Evolutionary conservation across 1,140 invertebrate genomes (phyloP).

Genomic region (Euschistus heros): DNA sequence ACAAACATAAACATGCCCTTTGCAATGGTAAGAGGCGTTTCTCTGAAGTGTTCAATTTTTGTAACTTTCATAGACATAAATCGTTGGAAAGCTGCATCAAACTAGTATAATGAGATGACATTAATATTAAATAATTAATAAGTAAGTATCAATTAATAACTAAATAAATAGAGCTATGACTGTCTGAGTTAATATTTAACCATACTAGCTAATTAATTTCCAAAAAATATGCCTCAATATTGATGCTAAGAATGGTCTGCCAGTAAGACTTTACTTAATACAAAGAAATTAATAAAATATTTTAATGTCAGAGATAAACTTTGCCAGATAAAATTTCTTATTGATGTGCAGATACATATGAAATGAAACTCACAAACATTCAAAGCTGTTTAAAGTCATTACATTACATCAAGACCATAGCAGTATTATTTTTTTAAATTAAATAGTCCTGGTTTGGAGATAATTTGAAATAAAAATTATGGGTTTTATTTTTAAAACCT

Average conservation of each 20-base stretch:
- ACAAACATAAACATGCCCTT: slow-evolving; percentile 43
- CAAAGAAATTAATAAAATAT: too few species aligned
- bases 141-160: background rate
- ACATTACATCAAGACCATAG: too few species aligned
- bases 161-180: too few species aligned
- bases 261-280: too few species aligned
- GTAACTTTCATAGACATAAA: slow-evolving; percentile 54
- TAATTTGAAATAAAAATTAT: too few species aligned
- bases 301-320: too few species aligned
- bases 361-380: too few species aligned
- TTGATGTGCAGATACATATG: too few species aligned
- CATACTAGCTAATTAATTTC: background rate
- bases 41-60: slow-evolving; percentile 53
- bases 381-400: too few species aligned
- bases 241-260: background rate
- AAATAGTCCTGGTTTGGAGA: too few species aligned
- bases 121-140: background rate
- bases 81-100: slow-evolving; percentile 60
- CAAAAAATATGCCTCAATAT: background rate
- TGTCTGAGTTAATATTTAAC: background rate
- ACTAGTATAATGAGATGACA: slow-evolving; percentile 39
- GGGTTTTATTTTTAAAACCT: background rate
- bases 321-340: too few species aligned
- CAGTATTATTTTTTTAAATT: too few species aligned
- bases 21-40: slow-evolving; percentile 45